Evolutionary conservation across 2,113 vertebrate genomes (phyloP).

Genomic region (Crotalus tigris): DNA sequence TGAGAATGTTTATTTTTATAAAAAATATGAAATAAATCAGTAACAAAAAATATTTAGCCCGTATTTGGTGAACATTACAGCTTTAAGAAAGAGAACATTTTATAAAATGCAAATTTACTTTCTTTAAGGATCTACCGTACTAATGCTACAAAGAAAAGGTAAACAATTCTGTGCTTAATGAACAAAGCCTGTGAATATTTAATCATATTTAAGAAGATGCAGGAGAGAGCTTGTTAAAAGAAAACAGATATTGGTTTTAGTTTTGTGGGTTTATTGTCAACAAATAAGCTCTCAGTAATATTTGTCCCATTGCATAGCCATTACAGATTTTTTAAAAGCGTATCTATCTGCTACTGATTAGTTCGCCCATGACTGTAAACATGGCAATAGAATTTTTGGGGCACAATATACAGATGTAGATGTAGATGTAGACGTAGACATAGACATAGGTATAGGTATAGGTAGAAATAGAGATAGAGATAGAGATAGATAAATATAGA

Average conservation of each 20-base stretch:
- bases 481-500: too few species aligned
- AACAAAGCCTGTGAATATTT: background rate
- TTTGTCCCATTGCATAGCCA: constrained; percentile 3
- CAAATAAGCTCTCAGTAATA: background rate
- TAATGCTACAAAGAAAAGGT: background rate
- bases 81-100: background rate
- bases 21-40: background rate
- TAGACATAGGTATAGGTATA: too few species aligned
- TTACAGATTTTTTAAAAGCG: constrained; percentile 14
- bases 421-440: too few species aligned
- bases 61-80: background rate
- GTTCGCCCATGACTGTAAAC: constrained; percentile 19
- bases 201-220: background rate
- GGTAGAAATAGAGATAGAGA: too few species aligned
- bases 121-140: background rate
- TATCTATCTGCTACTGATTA: constrained; percentile 21
- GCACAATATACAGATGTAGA: background rate
- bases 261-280: background rate
- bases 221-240: background rate
- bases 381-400: constrained; percentile 12
- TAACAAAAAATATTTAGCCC: background rate
- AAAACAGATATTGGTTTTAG: background rate
- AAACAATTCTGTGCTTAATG: background rate
- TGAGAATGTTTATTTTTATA: background rate
- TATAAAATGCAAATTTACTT: background rate